A percentile compares a stretch with the other conserved stretches of the same genome.
These are phyloP conservation scores for Aethina tumida DNA, from an alignment of 1,140 invertebrate genomes.

Conservation along the genomic window DNA sequence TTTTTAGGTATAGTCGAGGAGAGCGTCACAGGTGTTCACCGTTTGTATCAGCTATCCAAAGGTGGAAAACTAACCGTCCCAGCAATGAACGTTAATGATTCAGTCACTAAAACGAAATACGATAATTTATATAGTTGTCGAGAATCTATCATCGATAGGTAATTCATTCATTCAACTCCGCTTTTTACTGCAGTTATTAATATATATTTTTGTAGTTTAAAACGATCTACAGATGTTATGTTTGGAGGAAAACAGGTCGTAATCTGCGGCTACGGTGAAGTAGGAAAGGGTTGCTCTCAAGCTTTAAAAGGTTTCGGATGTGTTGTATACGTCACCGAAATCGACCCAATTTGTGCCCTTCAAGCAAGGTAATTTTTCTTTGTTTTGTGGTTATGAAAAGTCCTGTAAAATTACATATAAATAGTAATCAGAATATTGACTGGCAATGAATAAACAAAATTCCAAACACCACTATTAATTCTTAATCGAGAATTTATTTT, in stretches of 20 bases:
- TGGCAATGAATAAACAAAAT: constrained; percentile 1
- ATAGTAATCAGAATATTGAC: background rate
- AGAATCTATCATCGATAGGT: constrained; percentile 84
- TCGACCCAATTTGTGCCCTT: constrained; percentile 95
- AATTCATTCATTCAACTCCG: constrained; percentile 22
- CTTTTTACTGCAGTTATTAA: background rate
- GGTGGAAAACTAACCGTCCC: constrained; percentile 91
- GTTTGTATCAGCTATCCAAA: constrained; percentile 92
- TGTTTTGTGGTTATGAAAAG: background rate
- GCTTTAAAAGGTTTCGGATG: constrained; percentile 90
- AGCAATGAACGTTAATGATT: constrained; percentile 98
- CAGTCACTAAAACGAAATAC: constrained; percentile 98
- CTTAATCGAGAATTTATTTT: too few species aligned
- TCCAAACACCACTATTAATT: too few species aligned
- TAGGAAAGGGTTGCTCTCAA: constrained; percentile 95
- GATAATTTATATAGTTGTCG: constrained; percentile 92
- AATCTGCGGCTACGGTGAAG: constrained; percentile 95
- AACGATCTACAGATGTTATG: constrained; percentile 95
- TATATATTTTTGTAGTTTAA: constrained; percentile 43
- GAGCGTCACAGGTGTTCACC: constrained; percentile 93
- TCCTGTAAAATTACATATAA: constrained; percentile 1
- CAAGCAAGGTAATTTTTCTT: constrained; percentile 70
- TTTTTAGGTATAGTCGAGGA: constrained; percentile 88
- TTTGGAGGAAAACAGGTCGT: constrained; percentile 96
- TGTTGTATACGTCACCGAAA: constrained; percentile 93